These are phyloP conservation scores for Lipotes vexillifer DNA, from an alignment of 2,113 vertebrate species.

Conservation along the genomic window DNA sequence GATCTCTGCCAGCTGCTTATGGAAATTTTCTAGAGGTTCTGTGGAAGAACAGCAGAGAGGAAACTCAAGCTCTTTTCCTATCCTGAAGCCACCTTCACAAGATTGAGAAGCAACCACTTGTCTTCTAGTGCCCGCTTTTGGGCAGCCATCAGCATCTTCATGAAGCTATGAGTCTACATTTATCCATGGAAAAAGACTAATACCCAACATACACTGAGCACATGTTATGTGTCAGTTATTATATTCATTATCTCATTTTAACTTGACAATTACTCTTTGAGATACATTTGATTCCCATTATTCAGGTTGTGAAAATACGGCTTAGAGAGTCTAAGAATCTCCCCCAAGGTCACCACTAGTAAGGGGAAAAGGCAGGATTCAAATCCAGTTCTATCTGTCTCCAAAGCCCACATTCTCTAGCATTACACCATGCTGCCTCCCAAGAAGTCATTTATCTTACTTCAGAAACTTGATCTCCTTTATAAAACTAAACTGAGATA, in stretches of 20 bases:
- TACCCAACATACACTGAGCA: not conserved
- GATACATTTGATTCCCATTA: not conserved
- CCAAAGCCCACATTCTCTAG: not conserved
- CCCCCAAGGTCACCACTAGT: not conserved
- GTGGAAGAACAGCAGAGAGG: not conserved
- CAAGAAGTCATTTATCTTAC: not conserved
- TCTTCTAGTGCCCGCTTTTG: not conserved
- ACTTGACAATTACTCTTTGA: not conserved
- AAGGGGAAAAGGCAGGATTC: not conserved
- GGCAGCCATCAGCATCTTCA: not conserved
- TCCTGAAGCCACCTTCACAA: not conserved
- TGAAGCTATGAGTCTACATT: not conserved
- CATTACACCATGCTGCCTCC: not conserved
- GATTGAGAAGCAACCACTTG: not conserved
- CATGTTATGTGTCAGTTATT: not conserved
- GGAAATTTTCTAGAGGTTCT: not conserved
- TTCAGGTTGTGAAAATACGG: not conserved
- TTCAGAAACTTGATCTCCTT: not conserved
- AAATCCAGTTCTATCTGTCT: not conserved
- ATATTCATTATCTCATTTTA: not conserved
- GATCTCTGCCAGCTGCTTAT: not conserved
- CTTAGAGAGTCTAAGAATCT: not conserved
- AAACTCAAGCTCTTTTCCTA: not conserved
- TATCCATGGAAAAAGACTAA: not conserved
- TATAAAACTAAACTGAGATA: not conserved